These are phyloP conservation scores for zebrafish (Danio rerio) DNA, from an alignment of 2,113 vertebrate species.

Conservation along the genomic window DNA sequence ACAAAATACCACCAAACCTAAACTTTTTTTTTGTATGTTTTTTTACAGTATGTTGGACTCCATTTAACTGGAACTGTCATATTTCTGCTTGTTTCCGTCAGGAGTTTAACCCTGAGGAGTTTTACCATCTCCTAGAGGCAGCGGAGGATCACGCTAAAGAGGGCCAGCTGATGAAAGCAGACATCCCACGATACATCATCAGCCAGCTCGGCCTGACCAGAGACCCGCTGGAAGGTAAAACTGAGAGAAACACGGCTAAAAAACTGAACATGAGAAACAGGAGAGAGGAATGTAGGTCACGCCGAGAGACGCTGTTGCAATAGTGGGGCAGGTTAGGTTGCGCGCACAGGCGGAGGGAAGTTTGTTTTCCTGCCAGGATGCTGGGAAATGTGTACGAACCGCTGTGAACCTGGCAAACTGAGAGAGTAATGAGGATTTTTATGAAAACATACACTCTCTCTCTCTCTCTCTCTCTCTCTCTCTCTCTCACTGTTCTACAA, in stretches of 20 bases:
- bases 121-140: slow-evolving; percentile 97
- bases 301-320: not conserved
- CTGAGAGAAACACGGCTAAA: slow-evolving; percentile 22
- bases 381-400: slow-evolving; percentile 8
- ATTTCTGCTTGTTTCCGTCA: slow-evolving; percentile 54
- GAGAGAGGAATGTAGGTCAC: slow-evolving; percentile 26
- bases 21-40: no score
- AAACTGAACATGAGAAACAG: not conserved
- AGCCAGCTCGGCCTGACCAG: slow-evolving; percentile 95
- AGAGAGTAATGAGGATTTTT: not conserved
- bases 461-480: not conserved
- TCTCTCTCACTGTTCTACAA: not conserved
- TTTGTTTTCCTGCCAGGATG: slow-evolving; percentile 13
- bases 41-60: not conserved
- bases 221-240: slow-evolving; percentile 95
- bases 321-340: slow-evolving; percentile 17
- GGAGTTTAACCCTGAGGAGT: slow-evolving; percentile 99
- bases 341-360: not conserved
- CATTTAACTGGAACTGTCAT: not conserved
- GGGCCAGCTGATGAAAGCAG: slow-evolving; percentile 95
- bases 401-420: slow-evolving; percentile 34
- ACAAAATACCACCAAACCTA: not conserved
- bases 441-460: slow-evolving; percentile 8
- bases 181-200: slow-evolving; percentile 97
- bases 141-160: slow-evolving; percentile 98